Percentiles rank a stretch among this genome's conserved stretches.
Conservation (phyloP, 2,113 vertebrate species). For the Acinonyx jubatus region DNA sequence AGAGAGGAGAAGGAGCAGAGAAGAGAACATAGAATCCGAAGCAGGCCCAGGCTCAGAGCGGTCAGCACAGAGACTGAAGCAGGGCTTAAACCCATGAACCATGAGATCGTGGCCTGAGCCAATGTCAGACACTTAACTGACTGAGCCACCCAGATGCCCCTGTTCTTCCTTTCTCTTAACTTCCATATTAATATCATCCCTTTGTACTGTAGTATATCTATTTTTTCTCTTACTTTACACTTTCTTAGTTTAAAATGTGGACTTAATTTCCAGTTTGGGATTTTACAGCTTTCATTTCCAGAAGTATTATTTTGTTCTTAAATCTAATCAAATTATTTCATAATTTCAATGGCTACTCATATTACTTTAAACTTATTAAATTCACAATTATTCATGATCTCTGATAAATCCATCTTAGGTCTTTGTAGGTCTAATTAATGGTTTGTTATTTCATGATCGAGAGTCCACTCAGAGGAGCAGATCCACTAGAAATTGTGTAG, state of each 20-base stretch:
- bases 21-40: too few relatives aligned
- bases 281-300: not conserved
- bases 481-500: not conserved
- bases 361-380: not conserved
- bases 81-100: too few relatives aligned
- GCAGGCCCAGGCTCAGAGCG: too few relatives aligned
- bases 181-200: not conserved
- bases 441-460: not conserved
- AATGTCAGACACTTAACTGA: too few relatives aligned
- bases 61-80: too few relatives aligned
- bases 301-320: not conserved
- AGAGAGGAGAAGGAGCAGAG: too few relatives aligned
- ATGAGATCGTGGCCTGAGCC: too few relatives aligned
- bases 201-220: not conserved
- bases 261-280: not conserved
- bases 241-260: not conserved
- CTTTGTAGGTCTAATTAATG: not conserved
- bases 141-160: too few relatives aligned
- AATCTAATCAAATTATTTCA: not conserved
- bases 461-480: not conserved
- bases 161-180: not conserved
- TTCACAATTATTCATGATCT: not conserved
- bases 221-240: not conserved
- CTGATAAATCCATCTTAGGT: not conserved
- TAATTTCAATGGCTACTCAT: not conserved